Evolutionary conservation across 2,797 vertebrate genomes (phyloP), one percentile per base, ranked within the genome.

Genomic region (Halcyon chelicuti): DNA sequence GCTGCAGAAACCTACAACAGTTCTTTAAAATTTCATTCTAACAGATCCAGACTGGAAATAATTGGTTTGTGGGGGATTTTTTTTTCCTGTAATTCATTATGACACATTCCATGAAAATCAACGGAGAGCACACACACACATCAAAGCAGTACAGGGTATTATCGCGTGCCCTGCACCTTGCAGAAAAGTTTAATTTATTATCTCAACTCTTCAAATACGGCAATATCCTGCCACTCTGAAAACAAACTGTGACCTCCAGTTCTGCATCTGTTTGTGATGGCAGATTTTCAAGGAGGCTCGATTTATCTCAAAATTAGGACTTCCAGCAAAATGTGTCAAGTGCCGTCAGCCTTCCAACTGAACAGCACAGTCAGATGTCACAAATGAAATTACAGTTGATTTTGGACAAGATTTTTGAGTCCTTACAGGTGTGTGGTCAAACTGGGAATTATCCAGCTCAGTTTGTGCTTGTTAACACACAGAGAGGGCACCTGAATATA

Each of bases 271-370:
- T 65, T 83, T 86, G 46, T n/a, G 35, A 76, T 37, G 46, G 84
- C 51, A 86, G 28, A 72, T 20, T 26, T 80, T 72, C 65, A 68
- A 80, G 82, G 22, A 92, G 52, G 28, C 42, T 86, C 6, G 19
- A 83, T 73, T 79, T 85, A 89, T 33, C 77, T 90, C 88, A 72
- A 88, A 94, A 90, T 14, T 31, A 86, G 55, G 54, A 79, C 54
- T 54, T 10, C 12, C 51, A 95, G 35, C 40, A 88, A 96, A 95
- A 86, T 7, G 37, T 11, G 33, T 19, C 29, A 70, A 85, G 67
- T 33, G 47, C 33, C 11, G 0, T 54, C 57, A 91, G 28, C 46
- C 51, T 85, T 65, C 52, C 49, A 31, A 39, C 0, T 6, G 58
- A 73, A 37, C 18, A 31, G 54, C 31, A 46, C n/a, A n/a, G 44